A percentile compares a stretch with the other conserved stretches of the same genome.
phyloP scores from a whole-genome alignment of 2,113 vertebrate genomes.

The Platichthys stellatus region DNA sequence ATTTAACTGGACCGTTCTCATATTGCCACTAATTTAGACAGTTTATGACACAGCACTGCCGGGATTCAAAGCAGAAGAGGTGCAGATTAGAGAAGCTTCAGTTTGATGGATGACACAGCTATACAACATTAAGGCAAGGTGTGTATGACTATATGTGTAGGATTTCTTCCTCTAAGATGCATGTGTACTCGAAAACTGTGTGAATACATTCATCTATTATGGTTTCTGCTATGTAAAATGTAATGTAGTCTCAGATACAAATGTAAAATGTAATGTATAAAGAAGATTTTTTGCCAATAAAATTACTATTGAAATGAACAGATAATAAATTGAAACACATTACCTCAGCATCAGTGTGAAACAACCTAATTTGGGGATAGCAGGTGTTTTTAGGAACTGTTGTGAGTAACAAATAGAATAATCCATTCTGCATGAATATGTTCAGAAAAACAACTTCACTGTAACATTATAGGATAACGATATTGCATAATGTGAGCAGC shows the following conservation, averaged over 20 bases:
- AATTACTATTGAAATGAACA: too few relatives aligned
- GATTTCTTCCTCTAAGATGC: too few relatives aligned
- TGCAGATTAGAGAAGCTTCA: neutral
- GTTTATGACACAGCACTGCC: neutral
- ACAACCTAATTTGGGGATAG: neutral
- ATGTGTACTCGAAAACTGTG: too few relatives aligned
- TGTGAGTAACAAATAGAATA: too few relatives aligned
- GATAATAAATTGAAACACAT: neutral
- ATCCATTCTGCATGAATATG: too few relatives aligned
- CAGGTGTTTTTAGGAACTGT: neutral
- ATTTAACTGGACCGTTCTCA: neutral
- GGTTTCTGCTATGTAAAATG: too few relatives aligned
- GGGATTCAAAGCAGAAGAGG: slow-evolving; percentile 6
- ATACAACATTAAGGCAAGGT: neutral
- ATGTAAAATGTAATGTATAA: too few relatives aligned
- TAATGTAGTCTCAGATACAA: too few relatives aligned
- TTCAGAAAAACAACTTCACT: too few relatives aligned
- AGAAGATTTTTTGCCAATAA: too few relatives aligned
- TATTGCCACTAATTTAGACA: neutral
- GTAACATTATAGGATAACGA: neutral
- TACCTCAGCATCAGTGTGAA: neutral
- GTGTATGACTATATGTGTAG: too few relatives aligned
- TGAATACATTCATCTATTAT: too few relatives aligned
- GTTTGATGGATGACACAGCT: neutral
- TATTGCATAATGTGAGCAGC: neutral